Evolutionary conservation across 2,113 vertebrate species (phyloP).

Genomic region (Trogon melanurus): DNA sequence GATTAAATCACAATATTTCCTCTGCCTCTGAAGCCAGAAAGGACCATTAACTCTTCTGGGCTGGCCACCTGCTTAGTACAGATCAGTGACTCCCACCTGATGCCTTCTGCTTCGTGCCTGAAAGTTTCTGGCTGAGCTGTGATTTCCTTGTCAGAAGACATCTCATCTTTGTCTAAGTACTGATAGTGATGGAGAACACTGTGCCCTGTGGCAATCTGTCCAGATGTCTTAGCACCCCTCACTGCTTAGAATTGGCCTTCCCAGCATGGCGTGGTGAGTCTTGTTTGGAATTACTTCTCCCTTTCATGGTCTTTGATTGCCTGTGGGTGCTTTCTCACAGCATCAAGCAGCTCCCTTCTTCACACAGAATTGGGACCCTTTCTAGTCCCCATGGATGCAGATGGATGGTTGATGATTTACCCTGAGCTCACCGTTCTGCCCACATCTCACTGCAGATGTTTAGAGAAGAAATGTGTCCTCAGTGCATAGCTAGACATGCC

Average conservation of each 20-base stretch:
- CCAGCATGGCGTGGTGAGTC: neutral
- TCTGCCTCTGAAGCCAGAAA: conserved; percentile 23
- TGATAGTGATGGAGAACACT: neutral
- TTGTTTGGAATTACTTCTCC: neutral
- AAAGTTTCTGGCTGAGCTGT: neutral
- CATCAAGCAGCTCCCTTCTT: neutral
- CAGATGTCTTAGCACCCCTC: neutral
- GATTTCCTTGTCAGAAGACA: neutral
- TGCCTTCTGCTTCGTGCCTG: neutral
- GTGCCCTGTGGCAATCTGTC: neutral
- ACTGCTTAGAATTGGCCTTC: neutral
- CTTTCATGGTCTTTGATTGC: neutral
- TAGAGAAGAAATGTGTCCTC: neutral
- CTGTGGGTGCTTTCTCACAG: neutral
- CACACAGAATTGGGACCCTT: neutral
- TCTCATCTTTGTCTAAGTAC: neutral
- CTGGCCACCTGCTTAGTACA: neutral
- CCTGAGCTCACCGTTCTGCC: neutral
- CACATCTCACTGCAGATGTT: neutral
- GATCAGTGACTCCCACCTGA: neutral
- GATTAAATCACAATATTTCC: conserved; percentile 50
- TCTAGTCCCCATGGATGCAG: neutral
- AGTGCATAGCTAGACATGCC: neutral
- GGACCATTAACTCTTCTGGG: neutral
- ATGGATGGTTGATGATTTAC: neutral